Conservation (phyloP, 2,113 vertebrate species). For the Oenanthe melanoleuca region DNA sequence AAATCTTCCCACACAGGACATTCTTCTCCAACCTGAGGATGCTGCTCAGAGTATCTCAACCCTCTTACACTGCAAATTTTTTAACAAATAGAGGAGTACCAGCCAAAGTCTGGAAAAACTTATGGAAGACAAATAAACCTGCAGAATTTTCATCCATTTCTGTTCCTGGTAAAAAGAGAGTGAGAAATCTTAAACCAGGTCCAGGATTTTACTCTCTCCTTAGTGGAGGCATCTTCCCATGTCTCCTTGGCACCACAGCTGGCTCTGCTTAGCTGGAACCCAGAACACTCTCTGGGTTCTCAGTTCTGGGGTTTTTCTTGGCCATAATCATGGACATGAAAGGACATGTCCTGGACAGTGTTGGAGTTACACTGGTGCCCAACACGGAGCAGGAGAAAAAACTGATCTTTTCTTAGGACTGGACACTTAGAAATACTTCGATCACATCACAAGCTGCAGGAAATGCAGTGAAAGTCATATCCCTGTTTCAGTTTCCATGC, state of each 20-base stretch:
- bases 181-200: not conserved
- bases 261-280: not conserved
- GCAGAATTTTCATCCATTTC: not conserved
- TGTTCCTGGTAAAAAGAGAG: not conserved
- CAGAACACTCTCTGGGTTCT: not conserved
- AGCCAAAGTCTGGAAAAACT: not conserved
- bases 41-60: not conserved
- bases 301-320: not conserved
- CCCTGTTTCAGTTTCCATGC: fast-evolving
- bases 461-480: not conserved
- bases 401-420: not conserved
- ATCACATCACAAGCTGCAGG: not conserved
- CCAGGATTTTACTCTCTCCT: not conserved
- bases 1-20: fast-evolving
- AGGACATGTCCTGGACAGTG: not conserved
- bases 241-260: not conserved
- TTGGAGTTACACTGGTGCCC: not conserved
- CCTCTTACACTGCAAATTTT: fast-evolving
- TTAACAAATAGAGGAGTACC: not conserved
- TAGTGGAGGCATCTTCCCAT: not conserved
- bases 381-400: not conserved
- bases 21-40: not conserved
- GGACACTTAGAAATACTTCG: not conserved
- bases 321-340: not conserved
- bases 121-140: not conserved